Evolutionary conservation across 2,113 vertebrate genomes (phyloP).

Genomic region (Halichoeres trimaculatus): DNA sequence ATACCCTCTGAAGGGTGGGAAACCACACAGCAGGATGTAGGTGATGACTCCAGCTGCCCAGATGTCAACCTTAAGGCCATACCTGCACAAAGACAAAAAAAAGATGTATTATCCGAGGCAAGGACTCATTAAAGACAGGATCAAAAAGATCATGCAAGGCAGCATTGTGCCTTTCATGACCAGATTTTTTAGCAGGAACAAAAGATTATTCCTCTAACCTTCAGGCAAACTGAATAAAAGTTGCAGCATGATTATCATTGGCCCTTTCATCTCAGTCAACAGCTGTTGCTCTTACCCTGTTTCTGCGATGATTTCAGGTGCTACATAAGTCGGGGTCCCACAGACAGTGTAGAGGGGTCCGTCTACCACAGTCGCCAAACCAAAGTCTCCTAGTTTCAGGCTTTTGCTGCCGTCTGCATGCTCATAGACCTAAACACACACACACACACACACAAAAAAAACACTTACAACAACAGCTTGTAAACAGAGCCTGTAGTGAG

Average conservation of each 20-base stretch:
- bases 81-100: constrained; percentile 81
- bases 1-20: constrained; percentile 97
- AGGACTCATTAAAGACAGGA: neutral
- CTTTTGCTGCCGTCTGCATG: constrained; percentile 98
- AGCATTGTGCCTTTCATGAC: neutral
- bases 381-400: constrained; percentile 97
- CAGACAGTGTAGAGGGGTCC: constrained; percentile 97
- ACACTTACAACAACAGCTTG: neutral
- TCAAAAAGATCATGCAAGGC: neutral
- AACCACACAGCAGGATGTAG: constrained; percentile 97
- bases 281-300: constrained; percentile 86
- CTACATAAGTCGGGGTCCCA: constrained; percentile 98
- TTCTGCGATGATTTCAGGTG: constrained; percentile 98
- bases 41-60: constrained; percentile 99
- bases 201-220: neutral
- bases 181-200: neutral
- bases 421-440: constrained; percentile 91
- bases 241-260: too few species aligned
- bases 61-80: constrained; percentile 99
- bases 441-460: too few species aligned
- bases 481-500: neutral
- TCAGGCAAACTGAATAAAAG: neutral
- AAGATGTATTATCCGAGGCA: neutral
- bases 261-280: neutral
- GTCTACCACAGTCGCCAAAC: constrained; percentile 94